phyloP scores from a whole-genome alignment of 2,797 vertebrate species.

The Centroberyx gerrardi region DNA sequence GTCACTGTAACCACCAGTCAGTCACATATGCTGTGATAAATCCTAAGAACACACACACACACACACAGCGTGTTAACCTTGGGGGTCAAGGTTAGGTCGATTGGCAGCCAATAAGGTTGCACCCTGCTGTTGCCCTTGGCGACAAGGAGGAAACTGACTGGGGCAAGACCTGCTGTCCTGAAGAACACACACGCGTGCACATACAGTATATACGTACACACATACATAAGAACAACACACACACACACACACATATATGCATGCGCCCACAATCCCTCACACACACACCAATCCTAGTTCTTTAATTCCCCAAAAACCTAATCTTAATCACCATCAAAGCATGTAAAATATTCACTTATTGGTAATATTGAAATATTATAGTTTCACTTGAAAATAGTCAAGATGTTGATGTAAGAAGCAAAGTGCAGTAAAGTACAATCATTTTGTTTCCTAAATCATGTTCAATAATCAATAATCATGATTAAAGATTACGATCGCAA shows the following conservation, averaged over 20 bases:
- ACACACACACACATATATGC: not conserved
- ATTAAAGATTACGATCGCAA: no score
- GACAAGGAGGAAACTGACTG: constrained; percentile 59
- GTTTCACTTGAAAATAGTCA: not conserved
- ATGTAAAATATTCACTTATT: no score
- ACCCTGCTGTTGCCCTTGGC: constrained; percentile 79
- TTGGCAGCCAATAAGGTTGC: constrained; percentile 68
- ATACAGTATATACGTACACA: constrained; percentile 12
- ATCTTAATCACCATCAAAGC: no score
- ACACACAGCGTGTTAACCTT: constrained; percentile 56
- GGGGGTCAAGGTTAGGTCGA: constrained; percentile 78
- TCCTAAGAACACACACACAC: constrained; percentile 27
- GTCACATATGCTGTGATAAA: constrained; percentile 75
- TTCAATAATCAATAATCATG: no score
- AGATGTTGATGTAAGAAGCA: no score
- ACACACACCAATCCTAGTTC: not conserved
- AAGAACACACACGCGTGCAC: constrained; percentile 4
- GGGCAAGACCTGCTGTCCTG: constrained; percentile 58
- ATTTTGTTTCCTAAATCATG: no score
- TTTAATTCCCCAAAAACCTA: no score
- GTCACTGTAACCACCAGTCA: constrained; percentile 66
- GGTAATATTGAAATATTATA: no score
- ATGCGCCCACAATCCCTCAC: constrained; percentile 22
- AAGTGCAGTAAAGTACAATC: no score
- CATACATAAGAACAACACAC: constrained; percentile 11